Evolutionary conservation across 2,797 vertebrate genomes (phyloP).

Genomic region (Chaunax sp.): DNA sequence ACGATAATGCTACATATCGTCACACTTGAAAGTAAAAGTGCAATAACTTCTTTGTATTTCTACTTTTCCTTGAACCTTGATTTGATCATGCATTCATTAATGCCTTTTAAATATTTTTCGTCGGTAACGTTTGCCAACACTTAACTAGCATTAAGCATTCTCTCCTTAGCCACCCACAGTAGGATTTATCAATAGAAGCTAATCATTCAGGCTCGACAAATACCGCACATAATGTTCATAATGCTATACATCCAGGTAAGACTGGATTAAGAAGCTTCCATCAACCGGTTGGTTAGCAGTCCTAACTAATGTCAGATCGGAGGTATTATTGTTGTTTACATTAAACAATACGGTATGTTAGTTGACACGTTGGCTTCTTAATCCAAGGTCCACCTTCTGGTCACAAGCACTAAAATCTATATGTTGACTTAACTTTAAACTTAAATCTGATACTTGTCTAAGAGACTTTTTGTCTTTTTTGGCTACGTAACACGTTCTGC

Average conservation of each 20-base stretch:
- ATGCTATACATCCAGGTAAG: too few species aligned
- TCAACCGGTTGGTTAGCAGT: neutral
- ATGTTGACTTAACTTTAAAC: neutral
- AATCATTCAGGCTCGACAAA: neutral
- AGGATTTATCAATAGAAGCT: neutral
- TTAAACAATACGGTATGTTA: neutral
- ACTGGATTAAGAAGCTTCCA: too few species aligned
- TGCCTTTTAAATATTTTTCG: neutral
- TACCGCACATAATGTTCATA: too few species aligned
- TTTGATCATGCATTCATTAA: too few species aligned
- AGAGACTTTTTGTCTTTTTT: too few species aligned
- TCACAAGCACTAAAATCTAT: neutral
- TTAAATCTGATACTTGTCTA: too few species aligned
- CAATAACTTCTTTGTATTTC: too few species aligned
- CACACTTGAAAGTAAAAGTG: too few species aligned
- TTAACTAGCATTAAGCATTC: neutral
- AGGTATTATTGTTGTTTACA: conserved; percentile 11
- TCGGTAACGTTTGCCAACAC: neutral
- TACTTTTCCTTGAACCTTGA: too few species aligned
- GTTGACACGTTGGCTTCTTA: too few species aligned
- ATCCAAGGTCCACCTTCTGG: neutral
- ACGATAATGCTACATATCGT: too few species aligned
- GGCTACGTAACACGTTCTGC: conserved; percentile 40
- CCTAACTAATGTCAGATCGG: neutral
- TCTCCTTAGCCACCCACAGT: too few species aligned